Base-by-base conservation (phyloP, 1,140 invertebrate genomes). In the Globodera ellingtonae region DNA sequence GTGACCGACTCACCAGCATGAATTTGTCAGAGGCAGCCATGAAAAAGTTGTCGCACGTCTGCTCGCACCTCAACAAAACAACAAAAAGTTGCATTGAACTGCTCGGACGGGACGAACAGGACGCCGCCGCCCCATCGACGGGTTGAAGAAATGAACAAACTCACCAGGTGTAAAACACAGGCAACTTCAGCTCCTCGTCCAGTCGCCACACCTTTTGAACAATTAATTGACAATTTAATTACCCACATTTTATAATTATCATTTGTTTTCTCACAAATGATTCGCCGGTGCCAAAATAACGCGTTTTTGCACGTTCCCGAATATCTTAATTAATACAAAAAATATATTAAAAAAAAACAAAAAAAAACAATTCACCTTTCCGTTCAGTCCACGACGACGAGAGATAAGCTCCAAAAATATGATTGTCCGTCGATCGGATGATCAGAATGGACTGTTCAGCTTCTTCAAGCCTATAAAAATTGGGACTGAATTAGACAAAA, bases 351-450 rank as follows among this genome's bases (percentile, higher is more conserved):
- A 59, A 47, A 15, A 9, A 0, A 35, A 35, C 35, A 35, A 35
- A 35, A 35, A 35, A 50, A 78, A 24, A 47, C 10, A 18, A 1
- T 18, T 46, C 15, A 75, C 83, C 84, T 62, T 82, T 79, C 62
- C 87, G 59, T 66, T 87, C 86, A 35, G 81, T 70, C 86, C 86
- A 87, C 13, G 79, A 81, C 4, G 84, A 82, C 8, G 82, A 84
- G 75, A 86, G 86, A 79, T 88, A 89, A 7, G 88, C 87, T 21
- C 87, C 87, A 72, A 89, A 89, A 15, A 89, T 78, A 4, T 88
- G 84, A 21, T 82, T 84, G 65, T 69, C 82, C 15, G 83, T 85
- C 24, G 84, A 76, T 52, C 79, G 73, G 50, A 89, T 89, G 18
- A 89, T 77, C 35, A 89, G 35, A 4, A 89, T 56, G 8, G 86